Evolutionary conservation across 2,888 invertebrate species (phyloP).

Genomic region (Cacoxenus indagator): DNA sequence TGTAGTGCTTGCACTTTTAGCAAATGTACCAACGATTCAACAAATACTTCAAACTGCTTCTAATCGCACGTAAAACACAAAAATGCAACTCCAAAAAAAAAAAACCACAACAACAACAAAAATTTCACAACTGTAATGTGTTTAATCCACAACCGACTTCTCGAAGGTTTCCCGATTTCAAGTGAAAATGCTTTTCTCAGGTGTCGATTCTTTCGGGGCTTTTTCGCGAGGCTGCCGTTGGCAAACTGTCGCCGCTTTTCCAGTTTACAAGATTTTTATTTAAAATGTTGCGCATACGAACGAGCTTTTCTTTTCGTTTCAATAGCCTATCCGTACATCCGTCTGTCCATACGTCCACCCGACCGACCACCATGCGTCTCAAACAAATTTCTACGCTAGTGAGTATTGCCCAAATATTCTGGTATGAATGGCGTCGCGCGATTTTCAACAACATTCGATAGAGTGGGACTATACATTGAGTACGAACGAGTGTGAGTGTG

Average conservation of each 20-base stretch:
- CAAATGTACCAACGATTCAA: no score
- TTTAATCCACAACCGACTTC: not conserved
- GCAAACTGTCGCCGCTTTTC: conserved; percentile 68
- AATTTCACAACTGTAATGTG: no score
- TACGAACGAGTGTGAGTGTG: no score
- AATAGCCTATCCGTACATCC: not conserved
- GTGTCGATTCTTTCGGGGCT: conserved; percentile 43
- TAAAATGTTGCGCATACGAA: conserved; percentile 46
- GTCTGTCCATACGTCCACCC: no score
- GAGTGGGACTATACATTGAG: no score
- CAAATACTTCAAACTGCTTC: not conserved
- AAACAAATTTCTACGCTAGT: no score
- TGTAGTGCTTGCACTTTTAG: not conserved
- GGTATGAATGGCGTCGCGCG: no score
- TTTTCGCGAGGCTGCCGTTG: conserved; percentile 56
- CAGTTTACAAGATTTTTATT: conserved; percentile 68
- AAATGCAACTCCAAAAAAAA: conserved; percentile 39
- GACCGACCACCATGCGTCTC: no score
- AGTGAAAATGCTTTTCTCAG: conserved; percentile 15
- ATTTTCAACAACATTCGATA: no score
- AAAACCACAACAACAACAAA: no score
- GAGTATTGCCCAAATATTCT: no score
- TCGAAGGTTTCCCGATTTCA: not conserved
- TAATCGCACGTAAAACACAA: not conserved
- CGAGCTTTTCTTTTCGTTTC: not conserved